Evolutionary conservation across 2,113 vertebrate species (phyloP).

Genomic region (Morphnarchus princeps): DNA sequence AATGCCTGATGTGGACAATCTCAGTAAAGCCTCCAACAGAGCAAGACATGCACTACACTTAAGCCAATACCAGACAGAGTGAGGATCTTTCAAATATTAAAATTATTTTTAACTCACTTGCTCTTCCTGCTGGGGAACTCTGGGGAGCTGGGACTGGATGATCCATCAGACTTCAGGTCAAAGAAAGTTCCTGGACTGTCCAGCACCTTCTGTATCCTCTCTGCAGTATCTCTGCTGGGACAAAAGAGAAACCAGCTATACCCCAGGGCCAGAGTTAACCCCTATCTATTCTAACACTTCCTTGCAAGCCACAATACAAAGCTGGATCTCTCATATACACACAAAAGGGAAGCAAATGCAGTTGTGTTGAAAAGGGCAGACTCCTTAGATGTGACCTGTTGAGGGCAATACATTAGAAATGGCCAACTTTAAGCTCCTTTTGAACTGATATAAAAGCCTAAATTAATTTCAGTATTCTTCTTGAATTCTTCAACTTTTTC

Average conservation of each 20-base stretch:
- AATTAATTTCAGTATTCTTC: not conserved
- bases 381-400: not conserved
- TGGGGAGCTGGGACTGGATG: conserved; percentile 67
- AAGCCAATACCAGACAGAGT: not conserved
- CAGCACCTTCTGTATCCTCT: conserved; percentile 59
- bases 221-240: conserved; percentile 18
- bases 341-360: not conserved
- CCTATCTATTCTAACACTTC: not conserved
- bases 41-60: not conserved
- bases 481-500: not conserved
- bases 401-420: not conserved
- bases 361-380: not conserved
- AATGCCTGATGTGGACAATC: not conserved
- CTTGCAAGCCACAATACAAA: not conserved
- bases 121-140: conserved; percentile 64
- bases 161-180: conserved; percentile 66
- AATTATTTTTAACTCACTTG: conserved; percentile 59
- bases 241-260: not conserved
- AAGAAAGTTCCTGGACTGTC: conserved; percentile 58
- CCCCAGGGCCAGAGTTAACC: not conserved
- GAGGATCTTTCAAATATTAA: not conserved
- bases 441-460: not conserved
- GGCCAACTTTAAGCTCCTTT: not conserved
- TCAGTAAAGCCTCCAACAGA: not conserved
- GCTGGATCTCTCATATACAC: not conserved